Base-by-base conservation (phyloP, 2,797 vertebrate genomes). In the Bovichtus diacanthus region DNA sequence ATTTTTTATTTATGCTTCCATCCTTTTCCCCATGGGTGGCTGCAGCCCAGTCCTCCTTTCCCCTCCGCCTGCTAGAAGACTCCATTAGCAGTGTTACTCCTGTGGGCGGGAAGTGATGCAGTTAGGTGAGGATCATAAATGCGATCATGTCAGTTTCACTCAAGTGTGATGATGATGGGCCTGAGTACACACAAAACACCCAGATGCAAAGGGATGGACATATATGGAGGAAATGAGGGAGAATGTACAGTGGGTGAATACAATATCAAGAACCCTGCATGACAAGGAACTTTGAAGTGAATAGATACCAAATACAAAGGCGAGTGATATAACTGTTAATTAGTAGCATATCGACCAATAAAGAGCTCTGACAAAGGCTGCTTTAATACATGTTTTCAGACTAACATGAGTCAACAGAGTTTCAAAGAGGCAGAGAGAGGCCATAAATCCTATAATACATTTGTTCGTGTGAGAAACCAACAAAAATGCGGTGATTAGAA, bases 141-240 rank as follows among this genome's bases (percentile, higher is more conserved):
- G 50, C n/a, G 34, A 80, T 73, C 70, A 64, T 73, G 81, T 84
- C 82, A 74, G 78, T 79, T 83, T 83, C 61, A 62, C 76, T 87
- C 27, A 60, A 19, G 59, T 31, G 54, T 25, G 43, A 74, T 55
- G 62, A 43, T 82, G 85, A 88, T 12, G 56, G 80, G 77, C n/a
- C 61, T 19, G 50, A 56, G 49, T 55, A 43, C 54, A 10, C 70
- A 64, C 53, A 58, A 11, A 19, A 50, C 46, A 63, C 11, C 16
- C 44, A 38, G 50, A 78, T 39, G 27, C 41, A 70, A 64, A 25
- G 67, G 9, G 50, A 58, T 7, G 13, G 38, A 58, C 12, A 3
- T 53, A 39, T 50, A 63, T 27, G 61, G 59, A 61, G 68, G 19
- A 59, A 65, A 43, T 60, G 15, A 64, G 58, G 23, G 16, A 51